These are phyloP conservation scores for Ips nitidus DNA, from an alignment of 1,140 invertebrate genomes.

Conservation along the genomic window DNA sequence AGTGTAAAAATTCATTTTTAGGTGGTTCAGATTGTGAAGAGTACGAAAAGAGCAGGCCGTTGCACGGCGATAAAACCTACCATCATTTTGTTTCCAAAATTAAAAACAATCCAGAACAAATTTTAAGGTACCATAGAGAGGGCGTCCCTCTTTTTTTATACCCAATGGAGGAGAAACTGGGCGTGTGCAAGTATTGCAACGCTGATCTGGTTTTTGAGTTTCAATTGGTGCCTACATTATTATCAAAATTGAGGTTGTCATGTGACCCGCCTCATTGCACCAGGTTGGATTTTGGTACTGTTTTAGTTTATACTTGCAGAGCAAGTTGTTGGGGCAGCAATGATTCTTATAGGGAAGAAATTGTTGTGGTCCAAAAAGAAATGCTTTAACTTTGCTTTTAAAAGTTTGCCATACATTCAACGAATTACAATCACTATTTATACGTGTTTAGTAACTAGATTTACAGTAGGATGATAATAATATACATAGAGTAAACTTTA, in stretches of 20 bases:
- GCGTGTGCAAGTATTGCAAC: slow-evolving; percentile 70
- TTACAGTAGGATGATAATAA: too few species aligned
- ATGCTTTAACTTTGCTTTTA: slow-evolving; percentile 42
- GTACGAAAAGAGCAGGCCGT: slow-evolving; percentile 76
- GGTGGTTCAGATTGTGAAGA: slow-evolving; percentile 51
- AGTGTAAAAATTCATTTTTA: neutral
- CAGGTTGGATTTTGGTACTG: slow-evolving; percentile 78
- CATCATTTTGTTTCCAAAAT: slow-evolving; percentile 75
- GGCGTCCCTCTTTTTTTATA: slow-evolving; percentile 65
- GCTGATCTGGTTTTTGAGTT: slow-evolving; percentile 74
- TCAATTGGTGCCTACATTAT: slow-evolving; percentile 77
- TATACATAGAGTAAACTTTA: too few species aligned
- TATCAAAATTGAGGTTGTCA: slow-evolving; percentile 66
- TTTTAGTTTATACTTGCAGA: slow-evolving; percentile 78
- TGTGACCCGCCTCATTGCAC: slow-evolving; percentile 50
- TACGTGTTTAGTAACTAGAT: too few species aligned
- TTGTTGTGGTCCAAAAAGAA: slow-evolving; percentile 76
- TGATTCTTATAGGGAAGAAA: slow-evolving; percentile 69
- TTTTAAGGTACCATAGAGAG: slow-evolving; percentile 74
- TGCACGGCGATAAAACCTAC: slow-evolving; percentile 79
- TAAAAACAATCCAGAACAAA: slow-evolving; percentile 75
- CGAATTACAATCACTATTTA: too few species aligned
- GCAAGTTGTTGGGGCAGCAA: slow-evolving; percentile 78
- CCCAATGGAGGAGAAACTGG: slow-evolving; percentile 58
- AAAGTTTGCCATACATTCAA: neutral